phyloP scores from a whole-genome alignment of 2,888 invertebrate species.

The Parnassius smintheus region DNA sequence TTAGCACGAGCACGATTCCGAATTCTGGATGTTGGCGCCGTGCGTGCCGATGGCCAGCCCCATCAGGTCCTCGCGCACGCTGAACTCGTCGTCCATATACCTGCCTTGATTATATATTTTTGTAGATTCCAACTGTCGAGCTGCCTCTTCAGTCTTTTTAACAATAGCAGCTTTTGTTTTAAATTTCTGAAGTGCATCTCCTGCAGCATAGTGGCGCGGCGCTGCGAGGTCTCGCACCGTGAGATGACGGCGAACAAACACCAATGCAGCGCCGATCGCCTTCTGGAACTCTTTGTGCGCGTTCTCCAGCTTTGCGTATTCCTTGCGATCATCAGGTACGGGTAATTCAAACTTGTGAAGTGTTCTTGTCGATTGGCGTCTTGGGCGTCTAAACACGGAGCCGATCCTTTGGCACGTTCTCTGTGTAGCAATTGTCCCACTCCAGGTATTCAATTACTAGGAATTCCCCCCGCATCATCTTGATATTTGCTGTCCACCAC shows the following conservation, averaged over 20 bases:
- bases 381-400: slow-evolving; percentile 93
- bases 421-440: slow-evolving; percentile 94
- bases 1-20: too few relatives aligned
- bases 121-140: slow-evolving; percentile 95
- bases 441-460: slow-evolving; percentile 96
- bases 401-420: slow-evolving; percentile 95
- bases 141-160: slow-evolving; percentile 98
- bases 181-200: slow-evolving; percentile 96
- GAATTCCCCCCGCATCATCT: slow-evolving; percentile 97
- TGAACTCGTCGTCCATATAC: slow-evolving; percentile 97
- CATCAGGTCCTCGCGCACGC: slow-evolving; percentile 98
- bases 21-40: slow-evolving; percentile 93
- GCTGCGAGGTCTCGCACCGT: slow-evolving; percentile 88
- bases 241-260: slow-evolving; percentile 93
- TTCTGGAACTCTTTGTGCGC: slow-evolving; percentile 98
- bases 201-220: slow-evolving; percentile 94
- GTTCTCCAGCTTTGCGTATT: slow-evolving; percentile 94
- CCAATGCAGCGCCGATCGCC: slow-evolving; percentile 93
- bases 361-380: slow-evolving; percentile 92
- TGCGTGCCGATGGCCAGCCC: slow-evolving; percentile 99
- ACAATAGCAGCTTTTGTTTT: slow-evolving; percentile 89
- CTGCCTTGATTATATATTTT: slow-evolving; percentile 92
- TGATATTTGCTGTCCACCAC: slow-evolving; percentile 97
- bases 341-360: slow-evolving; percentile 96
- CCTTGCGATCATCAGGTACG: slow-evolving; percentile 96